phyloP scores from a whole-genome alignment of 2,888 invertebrate species.

The Seladonia tumulorum region DNA sequence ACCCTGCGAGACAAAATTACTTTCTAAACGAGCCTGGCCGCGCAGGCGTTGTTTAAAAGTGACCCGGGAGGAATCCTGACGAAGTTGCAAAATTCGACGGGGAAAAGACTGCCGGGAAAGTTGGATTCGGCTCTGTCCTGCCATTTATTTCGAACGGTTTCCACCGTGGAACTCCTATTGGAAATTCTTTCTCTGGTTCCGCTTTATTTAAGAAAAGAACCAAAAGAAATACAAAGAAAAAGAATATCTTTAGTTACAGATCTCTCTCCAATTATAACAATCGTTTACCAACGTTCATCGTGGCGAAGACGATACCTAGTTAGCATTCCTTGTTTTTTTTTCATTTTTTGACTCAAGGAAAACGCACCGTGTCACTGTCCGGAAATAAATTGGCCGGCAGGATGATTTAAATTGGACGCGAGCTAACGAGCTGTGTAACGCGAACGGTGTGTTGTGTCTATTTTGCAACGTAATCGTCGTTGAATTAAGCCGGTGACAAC shows the following conservation, averaged over 20 bases:
- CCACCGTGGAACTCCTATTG: background rate
- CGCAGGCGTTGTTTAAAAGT: background rate
- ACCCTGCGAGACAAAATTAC: constrained; percentile 44
- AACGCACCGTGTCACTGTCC: background rate
- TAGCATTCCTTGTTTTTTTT: too few relatives aligned
- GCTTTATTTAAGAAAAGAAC: background rate
- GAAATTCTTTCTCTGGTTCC: background rate
- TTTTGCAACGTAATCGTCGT: constrained; percentile 53
- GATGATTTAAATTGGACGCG: constrained; percentile 31
- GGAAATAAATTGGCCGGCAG: background rate
- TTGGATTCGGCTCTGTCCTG: constrained; percentile 2
- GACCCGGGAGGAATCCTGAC: constrained; percentile 9
- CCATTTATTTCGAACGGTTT: background rate
- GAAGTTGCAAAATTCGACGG: constrained; percentile 4
- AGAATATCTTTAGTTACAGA: too few relatives aligned
- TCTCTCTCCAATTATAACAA: too few relatives aligned
- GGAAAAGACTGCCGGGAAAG: background rate
- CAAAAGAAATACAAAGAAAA: too few relatives aligned
- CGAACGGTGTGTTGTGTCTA: constrained; percentile 2
- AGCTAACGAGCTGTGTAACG: constrained; percentile 49
- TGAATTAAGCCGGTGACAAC: constrained; percentile 43
- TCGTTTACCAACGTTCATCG: too few relatives aligned
- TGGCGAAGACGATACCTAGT: too few relatives aligned
- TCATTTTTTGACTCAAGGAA: too few relatives aligned
- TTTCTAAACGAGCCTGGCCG: constrained; percentile 40